A percentile compares a stretch with the other conserved stretches of the same genome.
Conservation (phyloP, 2,113 vertebrate genomes). For the Halcyon senegalensis region DNA sequence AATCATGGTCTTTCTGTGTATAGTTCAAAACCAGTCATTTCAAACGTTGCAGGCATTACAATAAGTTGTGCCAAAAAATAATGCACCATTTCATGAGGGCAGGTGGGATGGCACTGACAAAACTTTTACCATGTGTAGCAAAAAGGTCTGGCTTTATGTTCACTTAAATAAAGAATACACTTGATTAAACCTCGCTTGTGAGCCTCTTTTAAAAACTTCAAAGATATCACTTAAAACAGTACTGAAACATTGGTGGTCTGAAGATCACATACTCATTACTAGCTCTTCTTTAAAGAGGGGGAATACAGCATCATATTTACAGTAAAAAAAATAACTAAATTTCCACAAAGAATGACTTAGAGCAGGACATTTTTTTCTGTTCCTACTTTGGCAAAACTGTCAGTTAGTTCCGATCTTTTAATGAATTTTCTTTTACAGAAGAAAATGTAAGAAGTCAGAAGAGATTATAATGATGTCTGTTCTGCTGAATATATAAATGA, state of each 20-base stretch:
- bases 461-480: not conserved
- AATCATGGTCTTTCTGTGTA: not conserved
- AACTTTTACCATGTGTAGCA: not conserved
- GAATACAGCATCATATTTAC: not conserved
- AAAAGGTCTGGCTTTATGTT: conserved; percentile 20
- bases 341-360: not conserved
- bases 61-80: conserved; percentile 7
- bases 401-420: not conserved
- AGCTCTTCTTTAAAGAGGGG: not conserved
- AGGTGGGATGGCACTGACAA: not conserved
- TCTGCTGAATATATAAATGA: not conserved
- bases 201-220: not conserved
- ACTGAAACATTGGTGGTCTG: not conserved
- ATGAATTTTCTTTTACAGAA: not conserved
- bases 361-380: not conserved
- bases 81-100: not conserved
- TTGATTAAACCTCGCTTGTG: not conserved
- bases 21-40: not conserved
- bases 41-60: not conserved
- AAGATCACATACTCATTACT: not conserved
- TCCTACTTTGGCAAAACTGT: not conserved
- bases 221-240: not conserved
- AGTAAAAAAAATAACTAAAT: not conserved
- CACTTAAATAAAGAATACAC: conserved; percentile 13
- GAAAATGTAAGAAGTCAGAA: not conserved